A percentile compares a stretch with the other conserved stretches of the same genome.
phyloP scores from a whole-genome alignment of 2,113 vertebrate genomes.

The human (Homo sapiens) region DNA sequence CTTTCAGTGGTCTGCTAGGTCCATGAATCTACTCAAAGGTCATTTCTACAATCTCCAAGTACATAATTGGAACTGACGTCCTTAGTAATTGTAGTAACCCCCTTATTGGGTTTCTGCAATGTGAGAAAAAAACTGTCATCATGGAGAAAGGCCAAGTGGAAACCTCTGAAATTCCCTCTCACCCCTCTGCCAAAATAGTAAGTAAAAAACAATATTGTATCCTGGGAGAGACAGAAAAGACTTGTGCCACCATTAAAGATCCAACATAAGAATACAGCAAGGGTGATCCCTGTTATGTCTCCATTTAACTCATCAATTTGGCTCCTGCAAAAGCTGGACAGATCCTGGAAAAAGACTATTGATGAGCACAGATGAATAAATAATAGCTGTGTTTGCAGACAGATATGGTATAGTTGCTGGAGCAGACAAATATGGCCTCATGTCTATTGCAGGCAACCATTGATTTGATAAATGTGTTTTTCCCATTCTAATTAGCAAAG shows the following conservation, averaged over 20 bases:
- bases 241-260: not conserved
- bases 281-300: too few species aligned
- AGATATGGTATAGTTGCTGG: fast-evolving
- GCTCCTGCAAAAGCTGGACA: fast-evolving
- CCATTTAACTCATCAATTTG: too few species aligned
- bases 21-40: too few species aligned
- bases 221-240: not conserved
- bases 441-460: fast-evolving
- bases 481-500: not conserved
- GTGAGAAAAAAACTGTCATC: not conserved
- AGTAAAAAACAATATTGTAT: not conserved
- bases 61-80: not conserved
- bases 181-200: not conserved
- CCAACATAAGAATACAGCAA: not conserved
- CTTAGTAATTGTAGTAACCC: not conserved
- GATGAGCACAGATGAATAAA: fast-evolving
- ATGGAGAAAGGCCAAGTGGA: not conserved
- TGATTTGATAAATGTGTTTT: not conserved
- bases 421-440: too few species aligned
- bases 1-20: not conserved
- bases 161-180: not conserved
- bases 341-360: not conserved
- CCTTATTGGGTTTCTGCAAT: not conserved
- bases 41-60: not conserved
- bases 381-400: not conserved